Conservation (phyloP, 2,797 vertebrate species). For the Bradypus variegatus region DNA sequence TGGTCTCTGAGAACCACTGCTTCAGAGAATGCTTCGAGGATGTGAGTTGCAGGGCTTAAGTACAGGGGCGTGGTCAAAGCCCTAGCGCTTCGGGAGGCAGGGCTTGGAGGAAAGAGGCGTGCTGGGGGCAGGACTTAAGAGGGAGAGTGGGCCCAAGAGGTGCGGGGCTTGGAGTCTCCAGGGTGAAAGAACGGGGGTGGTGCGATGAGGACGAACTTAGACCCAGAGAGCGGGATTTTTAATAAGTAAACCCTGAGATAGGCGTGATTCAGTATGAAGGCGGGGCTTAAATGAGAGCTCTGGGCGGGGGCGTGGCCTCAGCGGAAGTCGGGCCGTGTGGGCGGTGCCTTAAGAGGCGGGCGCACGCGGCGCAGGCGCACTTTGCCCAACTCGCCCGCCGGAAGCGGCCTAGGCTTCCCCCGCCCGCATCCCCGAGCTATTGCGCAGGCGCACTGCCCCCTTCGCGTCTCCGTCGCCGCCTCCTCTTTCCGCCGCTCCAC, state of each 20-base stretch:
- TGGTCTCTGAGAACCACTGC: not conserved
- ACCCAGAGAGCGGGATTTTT: not conserved
- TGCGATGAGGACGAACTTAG: not conserved
- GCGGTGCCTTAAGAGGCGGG: not conserved
- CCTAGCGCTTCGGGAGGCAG: not conserved
- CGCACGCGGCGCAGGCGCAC: constrained; percentile 12
- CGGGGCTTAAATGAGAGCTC: not conserved
- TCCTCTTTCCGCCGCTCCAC: constrained; percentile 29
- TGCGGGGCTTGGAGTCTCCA: not conserved
- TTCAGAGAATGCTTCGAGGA: not conserved
- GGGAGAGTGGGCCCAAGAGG: not conserved
- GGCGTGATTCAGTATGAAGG: not conserved
- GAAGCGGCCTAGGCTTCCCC: not conserved
- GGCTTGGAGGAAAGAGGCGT: not conserved
- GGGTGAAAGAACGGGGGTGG: not conserved
- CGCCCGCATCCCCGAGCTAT: not conserved
- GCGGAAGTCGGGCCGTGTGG: not conserved
- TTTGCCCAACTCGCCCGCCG: not conserved
- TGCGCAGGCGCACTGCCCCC: constrained; percentile 38
- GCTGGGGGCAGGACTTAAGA: not conserved
- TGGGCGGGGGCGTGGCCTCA: not conserved
- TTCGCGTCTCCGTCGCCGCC: not conserved
- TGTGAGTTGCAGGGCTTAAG: not conserved
- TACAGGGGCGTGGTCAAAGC: not conserved
- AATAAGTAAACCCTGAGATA: not conserved